Percentiles rank a stretch among this genome's conserved stretches.
These are phyloP conservation scores for Notechis scutatus DNA, from an alignment of 2,113 vertebrate species.

Conservation along the genomic window DNA sequence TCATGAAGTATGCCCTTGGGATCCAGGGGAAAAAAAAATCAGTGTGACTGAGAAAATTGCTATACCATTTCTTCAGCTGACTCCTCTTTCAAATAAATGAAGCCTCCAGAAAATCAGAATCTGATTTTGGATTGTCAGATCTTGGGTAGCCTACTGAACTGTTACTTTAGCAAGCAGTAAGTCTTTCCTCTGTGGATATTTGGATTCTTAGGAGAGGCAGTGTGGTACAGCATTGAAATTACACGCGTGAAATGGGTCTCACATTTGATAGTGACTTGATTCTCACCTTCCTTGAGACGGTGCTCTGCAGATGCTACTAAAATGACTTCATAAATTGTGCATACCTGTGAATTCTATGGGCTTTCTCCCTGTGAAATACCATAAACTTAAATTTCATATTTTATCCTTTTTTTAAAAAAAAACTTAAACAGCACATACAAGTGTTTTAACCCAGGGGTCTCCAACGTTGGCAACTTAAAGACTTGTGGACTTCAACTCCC, in stretches of 20 bases:
- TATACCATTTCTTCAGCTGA: slow-evolving; percentile 54
- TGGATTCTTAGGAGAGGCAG: neutral
- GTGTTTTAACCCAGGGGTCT: neutral
- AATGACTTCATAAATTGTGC: neutral
- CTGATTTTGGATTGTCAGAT: slow-evolving; percentile 53
- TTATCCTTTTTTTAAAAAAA: neutral
- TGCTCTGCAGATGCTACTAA: slow-evolving; percentile 13
- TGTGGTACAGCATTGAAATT: neutral
- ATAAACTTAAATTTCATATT: neutral
- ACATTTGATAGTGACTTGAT: slow-evolving; percentile 4
- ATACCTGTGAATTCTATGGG: neutral
- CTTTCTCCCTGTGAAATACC: neutral
- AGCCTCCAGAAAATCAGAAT: slow-evolving; percentile 49
- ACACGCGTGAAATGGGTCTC: neutral
- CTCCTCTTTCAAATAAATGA: slow-evolving; percentile 61
- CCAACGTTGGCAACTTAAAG: too few relatives aligned
- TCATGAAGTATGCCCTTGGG: slow-evolving; percentile 55
- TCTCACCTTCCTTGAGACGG: neutral
- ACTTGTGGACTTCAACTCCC: too few relatives aligned
- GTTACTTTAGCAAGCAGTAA: slow-evolving; percentile 44
- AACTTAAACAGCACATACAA: neutral
- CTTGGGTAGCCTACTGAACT: slow-evolving; percentile 45
- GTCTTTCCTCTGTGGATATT: slow-evolving; percentile 22
- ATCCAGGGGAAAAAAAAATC: fast-evolving
- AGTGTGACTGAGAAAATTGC: slow-evolving; percentile 51